Base-by-base conservation (phyloP, 2,113 vertebrate genomes). In the Sturnus vulgaris region DNA sequence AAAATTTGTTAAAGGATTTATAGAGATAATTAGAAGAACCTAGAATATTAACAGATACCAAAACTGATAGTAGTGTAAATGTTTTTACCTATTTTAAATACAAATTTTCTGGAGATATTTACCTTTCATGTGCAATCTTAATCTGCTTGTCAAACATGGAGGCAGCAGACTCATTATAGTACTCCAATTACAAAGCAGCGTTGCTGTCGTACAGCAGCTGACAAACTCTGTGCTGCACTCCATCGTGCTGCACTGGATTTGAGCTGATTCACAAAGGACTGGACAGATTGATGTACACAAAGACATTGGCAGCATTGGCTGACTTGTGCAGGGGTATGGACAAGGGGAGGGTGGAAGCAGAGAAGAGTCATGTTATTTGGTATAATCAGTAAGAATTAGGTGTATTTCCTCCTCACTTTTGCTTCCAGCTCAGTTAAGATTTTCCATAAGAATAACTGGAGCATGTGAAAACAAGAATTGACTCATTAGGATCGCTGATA, bases 31-130 rank as follows among this genome's bases (percentile, higher is more conserved):
- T 92, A 91, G 27, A 69, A 78, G 33, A 92, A 91, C n/a, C 69
- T 61, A 72, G 89, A 92, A 84, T 77, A 37, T 91, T 93, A 95
- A 55, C 31, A 76, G 65, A 88, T 80, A 93, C 39, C 44, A 81
- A 89, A 95, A 82, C 28, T 91, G 39, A 7, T 16, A 60, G 17
- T n/a, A 80, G 12, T 57, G 88, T 69, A 88, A 91, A 90, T 92
- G 40, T 91, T 92, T 91, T 27, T 28, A 78, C 59, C 7, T 23
- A 69, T 49, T 92, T 93, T 23, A 50, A 82, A n/a, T 52, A 17
- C 56, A 92, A 92, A 61, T 93, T 86, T 63, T 31, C 19, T 40
- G 19, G 33, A 90, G 47, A 49, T 65, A 80, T 90, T 94, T 81
- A 70, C 27, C 11, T 89, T 92, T 86, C 46, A 47, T 56, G 9